Conservation (phyloP, 35 echinoderm and acorn worm genomes). For the Antedon bifida region DNA sequence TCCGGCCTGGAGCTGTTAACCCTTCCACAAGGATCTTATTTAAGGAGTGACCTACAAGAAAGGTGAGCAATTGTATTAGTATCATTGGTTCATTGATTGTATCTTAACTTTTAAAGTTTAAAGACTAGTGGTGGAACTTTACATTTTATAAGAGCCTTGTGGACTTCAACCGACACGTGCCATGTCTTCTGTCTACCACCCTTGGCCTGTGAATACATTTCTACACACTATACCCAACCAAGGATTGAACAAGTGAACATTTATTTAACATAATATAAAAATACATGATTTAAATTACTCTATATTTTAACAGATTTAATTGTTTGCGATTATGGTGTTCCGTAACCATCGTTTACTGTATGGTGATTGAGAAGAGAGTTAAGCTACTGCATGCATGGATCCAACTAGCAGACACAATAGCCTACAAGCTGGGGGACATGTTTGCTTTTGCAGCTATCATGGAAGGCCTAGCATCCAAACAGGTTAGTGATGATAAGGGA, state of each 20-base stretch:
- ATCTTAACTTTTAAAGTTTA: not conserved
- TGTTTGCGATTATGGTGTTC: slow-evolving; percentile 54
- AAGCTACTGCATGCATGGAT: slow-evolving; percentile 74
- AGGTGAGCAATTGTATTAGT: no score
- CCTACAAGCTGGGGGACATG: slow-evolving; percentile 56
- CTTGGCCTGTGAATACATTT: no score
- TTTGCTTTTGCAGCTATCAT: slow-evolving; percentile 90
- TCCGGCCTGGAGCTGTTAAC: slow-evolving; percentile 73
- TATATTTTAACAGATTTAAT: no score
- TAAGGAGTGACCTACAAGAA: slow-evolving; percentile 65
- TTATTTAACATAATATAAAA: no score
- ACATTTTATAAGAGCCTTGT: no score
- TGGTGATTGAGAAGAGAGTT: slow-evolving; percentile 41
- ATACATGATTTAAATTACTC: no score
- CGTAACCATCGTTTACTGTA: slow-evolving; percentile 56
- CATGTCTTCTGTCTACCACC: no score
- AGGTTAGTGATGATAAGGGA: not conserved
- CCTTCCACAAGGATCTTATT: slow-evolving; percentile 51
- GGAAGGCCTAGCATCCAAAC: slow-evolving; percentile 52
- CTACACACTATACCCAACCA: no score
- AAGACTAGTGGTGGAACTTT: no score
- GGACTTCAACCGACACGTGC: no score
- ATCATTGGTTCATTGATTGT: not conserved
- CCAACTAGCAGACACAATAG: slow-evolving; percentile 46
- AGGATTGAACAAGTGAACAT: no score